Evolutionary conservation across 2,888 invertebrate species (phyloP).

Genomic region (Tipula confusa): DNA sequence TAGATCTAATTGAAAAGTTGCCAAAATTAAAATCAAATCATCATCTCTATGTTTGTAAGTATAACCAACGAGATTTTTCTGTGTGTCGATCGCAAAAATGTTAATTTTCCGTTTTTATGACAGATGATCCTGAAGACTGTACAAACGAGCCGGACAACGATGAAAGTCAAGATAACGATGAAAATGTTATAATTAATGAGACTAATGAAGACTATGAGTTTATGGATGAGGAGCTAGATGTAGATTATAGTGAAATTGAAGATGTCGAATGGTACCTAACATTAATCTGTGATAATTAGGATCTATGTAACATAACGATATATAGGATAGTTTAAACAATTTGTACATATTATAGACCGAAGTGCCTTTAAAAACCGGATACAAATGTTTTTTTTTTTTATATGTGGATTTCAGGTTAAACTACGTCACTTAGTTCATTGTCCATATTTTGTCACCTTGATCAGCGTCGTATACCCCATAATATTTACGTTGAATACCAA

Average conservation of each 20-base stretch:
- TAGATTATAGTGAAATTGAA: background rate
- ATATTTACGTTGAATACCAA: too few relatives aligned
- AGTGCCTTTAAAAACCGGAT: background rate
- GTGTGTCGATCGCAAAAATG: background rate
- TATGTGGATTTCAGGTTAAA: too few relatives aligned
- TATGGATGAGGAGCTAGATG: background rate
- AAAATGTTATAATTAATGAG: background rate
- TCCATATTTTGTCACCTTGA: too few relatives aligned
- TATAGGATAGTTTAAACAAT: background rate
- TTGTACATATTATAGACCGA: background rate
- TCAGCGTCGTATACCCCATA: too few relatives aligned
- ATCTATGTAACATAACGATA: background rate
- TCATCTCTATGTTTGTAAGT: background rate
- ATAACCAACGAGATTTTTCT: background rate
- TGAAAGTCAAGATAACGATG: background rate
- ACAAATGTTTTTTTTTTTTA: too few relatives aligned
- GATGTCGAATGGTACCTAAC: background rate
- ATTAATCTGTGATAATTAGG: background rate
- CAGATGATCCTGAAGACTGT: background rate
- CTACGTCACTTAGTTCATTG: too few relatives aligned
- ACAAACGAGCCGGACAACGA: background rate
- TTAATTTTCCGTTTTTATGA: background rate
- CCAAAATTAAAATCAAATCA: constrained; percentile 3
- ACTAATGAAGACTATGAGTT: constrained; percentile 9
- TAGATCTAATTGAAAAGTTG: background rate